Base-by-base conservation (phyloP, 2,888 invertebrate species). In the Electrophaes corylata region DNA sequence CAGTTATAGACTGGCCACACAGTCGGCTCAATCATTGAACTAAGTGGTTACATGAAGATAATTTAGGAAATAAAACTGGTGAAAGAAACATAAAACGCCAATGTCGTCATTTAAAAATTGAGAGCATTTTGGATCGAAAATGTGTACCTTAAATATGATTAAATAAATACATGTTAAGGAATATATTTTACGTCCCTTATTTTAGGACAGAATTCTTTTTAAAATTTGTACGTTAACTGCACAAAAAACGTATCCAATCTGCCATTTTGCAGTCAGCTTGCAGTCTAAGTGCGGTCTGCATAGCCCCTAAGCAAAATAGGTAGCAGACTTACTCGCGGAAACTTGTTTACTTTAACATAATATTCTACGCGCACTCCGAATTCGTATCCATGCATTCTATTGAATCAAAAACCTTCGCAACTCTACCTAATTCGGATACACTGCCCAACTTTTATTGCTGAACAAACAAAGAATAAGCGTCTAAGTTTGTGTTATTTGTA, bases 271-370 rank as follows among this genome's bases (percentile, higher is more conserved):
- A 37, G 37, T 37, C 3, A 2, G 29, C 4, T 2, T 29, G 31
- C 5, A 31, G 3, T 33, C 2, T 0, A 40, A 19, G 11, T 40
- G 16, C 19, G 4, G 43, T 43, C 12, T 43, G 43, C 4, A 43
- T 20, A 23, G 12, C n/a, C n/a, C 18, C n/a, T 3, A 19, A 19
- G 10, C 40, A 23, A 51, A 23, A n/a, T 10, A 12, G 26, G 39
- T 20, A 41, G 4, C 19, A 41, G 60, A 63, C 56, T 57, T n/a
- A 43, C 45, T 55, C 64, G 62, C 69, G 72, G 67, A 69, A 73
- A 74, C 75, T 76, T 81, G 76, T 83, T 84, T 84, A 81, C 76
- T 80, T 23, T 78, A 81, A 78, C 78, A 81, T 81, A 81, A 79
- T 78, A 78, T 77, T 78, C 74, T 65, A 63, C 57, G 65, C 69